Evolutionary conservation across 2,888 invertebrate genomes (phyloP).

Genomic region (Schrankia costaestrigalis): DNA sequence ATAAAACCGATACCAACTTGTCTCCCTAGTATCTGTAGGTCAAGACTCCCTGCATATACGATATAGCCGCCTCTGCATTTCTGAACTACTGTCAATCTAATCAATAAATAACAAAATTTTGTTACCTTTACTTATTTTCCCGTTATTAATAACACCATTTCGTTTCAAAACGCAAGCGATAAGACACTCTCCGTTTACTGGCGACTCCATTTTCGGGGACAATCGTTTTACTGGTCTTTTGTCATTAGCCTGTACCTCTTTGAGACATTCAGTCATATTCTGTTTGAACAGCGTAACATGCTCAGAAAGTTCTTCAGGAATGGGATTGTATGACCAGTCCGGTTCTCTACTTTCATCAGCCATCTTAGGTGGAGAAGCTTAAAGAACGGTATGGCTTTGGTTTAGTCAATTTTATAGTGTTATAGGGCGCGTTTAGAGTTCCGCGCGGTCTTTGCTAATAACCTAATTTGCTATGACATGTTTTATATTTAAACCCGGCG

Average conservation of each 20-base stretch:
- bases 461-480: no score
- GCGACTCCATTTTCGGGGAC: conserved; percentile 62
- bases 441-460: no score
- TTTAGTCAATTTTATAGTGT: no score
- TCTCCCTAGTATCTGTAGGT: no score
- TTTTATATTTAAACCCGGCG: no score
- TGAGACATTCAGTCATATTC: conserved; percentile 69
- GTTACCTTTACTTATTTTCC: conserved; percentile 66
- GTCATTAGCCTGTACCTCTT: conserved; percentile 60
- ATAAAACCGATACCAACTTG: no score
- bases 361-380: conserved; percentile 21
- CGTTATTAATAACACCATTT: conserved; percentile 58
- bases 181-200: conserved; percentile 67
- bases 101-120: no score
- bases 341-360: conserved; percentile 42
- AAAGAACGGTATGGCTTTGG: conserved; percentile 5
- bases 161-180: conserved; percentile 71
- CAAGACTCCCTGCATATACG: no score
- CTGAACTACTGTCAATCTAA: no score
- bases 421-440: no score
- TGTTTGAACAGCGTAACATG: conserved; percentile 61
- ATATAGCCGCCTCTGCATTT: no score
- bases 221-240: conserved; percentile 50
- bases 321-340: conserved; percentile 78
- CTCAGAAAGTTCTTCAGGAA: conserved; percentile 50